phyloP scores from a whole-genome alignment of 2,113 vertebrate genomes.

The Chrysemys picta region DNA sequence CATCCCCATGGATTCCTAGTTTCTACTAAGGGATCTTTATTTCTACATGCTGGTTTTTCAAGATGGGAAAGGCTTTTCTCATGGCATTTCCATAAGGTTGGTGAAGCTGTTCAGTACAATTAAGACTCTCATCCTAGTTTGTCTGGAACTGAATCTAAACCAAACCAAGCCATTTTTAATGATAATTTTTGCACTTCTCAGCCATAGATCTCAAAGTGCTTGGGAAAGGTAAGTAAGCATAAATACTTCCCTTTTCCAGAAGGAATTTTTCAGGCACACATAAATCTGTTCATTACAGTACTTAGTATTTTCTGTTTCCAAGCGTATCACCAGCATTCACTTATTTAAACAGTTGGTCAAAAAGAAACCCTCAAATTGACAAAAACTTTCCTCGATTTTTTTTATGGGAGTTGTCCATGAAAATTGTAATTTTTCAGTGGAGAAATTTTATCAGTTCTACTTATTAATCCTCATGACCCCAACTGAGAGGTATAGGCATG shows the following conservation, averaged over 20 bases:
- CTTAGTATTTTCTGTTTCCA: not conserved
- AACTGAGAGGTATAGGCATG: not conserved
- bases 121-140: not conserved
- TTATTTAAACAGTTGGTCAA: not conserved
- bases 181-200: not conserved
- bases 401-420: not conserved
- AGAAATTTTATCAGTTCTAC: not conserved
- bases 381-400: not conserved
- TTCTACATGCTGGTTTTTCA: not conserved
- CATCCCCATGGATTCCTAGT: not conserved
- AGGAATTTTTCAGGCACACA: not conserved
- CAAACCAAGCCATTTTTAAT: not conserved
- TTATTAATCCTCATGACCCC: not conserved
- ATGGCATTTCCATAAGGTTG: not conserved
- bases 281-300: not conserved
- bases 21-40: not conserved
- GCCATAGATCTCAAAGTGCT: not conserved
- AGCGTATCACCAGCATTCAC: not conserved
- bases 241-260: not conserved
- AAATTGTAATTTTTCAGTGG: not conserved
- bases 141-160: not conserved
- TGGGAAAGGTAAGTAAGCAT: not conserved
- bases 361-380: not conserved
- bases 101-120: not conserved
- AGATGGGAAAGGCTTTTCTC: not conserved